phyloP scores from a whole-genome alignment of 2,797 vertebrate species.

The Bryconaethiops microstoma region DNA sequence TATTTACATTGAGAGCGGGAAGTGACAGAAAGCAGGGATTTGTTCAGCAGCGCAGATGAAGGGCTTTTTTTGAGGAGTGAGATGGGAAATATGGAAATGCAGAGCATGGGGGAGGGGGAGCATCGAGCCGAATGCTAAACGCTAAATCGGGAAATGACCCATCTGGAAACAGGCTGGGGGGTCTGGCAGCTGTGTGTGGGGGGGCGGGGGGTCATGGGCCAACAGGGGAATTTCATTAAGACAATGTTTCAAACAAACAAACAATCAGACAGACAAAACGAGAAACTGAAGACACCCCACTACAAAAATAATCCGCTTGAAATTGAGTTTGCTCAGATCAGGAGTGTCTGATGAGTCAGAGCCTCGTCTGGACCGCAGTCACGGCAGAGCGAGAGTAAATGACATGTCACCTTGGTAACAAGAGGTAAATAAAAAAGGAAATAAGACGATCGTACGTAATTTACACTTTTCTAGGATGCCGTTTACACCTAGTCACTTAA shows the following conservation, averaged over 20 bases:
- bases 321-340: conserved; percentile 4
- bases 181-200: not conserved
- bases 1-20: conserved; percentile 59
- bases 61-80: conserved; percentile 22
- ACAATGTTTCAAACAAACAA: conserved; percentile 22
- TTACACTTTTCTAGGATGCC: no score
- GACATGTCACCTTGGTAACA: no score
- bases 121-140: conserved; percentile 7
- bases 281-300: not conserved
- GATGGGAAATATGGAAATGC: conserved; percentile 24
- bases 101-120: conserved; percentile 13
- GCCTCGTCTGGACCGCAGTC: not conserved
- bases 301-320: conserved; percentile 39
- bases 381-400: no score
- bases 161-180: conserved; percentile 19
- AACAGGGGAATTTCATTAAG: conserved; percentile 41
- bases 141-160: conserved; percentile 43
- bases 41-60: conserved; percentile 57
- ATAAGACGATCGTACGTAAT: no score
- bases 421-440: no score
- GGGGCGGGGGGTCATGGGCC: not conserved
- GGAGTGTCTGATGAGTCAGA: not conserved
- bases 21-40: conserved; percentile 59
- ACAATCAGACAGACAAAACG: conserved; percentile 11
- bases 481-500: no score